Evolutionary conservation across 2,797 vertebrate species (phyloP).

Genomic region (Rhinoraja longicauda): DNA sequence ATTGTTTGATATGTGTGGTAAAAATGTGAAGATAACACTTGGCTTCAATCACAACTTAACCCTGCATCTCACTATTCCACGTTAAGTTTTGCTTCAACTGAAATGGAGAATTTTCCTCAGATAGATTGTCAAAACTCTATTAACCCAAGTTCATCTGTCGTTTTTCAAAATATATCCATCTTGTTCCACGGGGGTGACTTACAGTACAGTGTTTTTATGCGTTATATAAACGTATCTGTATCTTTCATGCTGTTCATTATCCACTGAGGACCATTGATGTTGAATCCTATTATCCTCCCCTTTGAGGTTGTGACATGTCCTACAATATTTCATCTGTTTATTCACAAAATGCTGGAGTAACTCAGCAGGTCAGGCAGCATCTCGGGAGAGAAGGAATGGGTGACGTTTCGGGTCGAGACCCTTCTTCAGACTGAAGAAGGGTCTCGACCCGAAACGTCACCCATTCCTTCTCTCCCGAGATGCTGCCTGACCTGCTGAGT

Average conservation of each 20-base stretch:
- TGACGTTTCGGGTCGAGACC: no score
- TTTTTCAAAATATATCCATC: neutral
- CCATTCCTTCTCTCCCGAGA: no score
- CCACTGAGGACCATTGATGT: neutral
- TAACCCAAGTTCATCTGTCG: neutral
- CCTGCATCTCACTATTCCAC: neutral
- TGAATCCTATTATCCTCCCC: neutral
- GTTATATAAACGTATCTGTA: neutral
- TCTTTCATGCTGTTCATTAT: constrained; percentile 13
- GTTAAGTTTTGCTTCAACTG: constrained; percentile 16
- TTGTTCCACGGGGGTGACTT: neutral
- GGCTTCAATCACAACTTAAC: neutral
- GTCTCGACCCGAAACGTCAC: no score
- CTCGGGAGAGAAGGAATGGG: no score
- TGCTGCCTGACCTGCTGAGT: no score
- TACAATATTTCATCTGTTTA: neutral
- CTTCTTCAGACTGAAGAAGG: no score
- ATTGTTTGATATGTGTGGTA: neutral
- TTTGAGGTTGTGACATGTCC: neutral
- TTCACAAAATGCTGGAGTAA: no score
- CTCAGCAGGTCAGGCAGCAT: no score
- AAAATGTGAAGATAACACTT: neutral
- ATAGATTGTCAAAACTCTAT: constrained; percentile 24
- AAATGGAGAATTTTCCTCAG: neutral
- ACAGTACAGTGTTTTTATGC: neutral